These are phyloP conservation scores for Paguma larvata DNA, from an alignment of 2,797 vertebrate genomes.

Conservation along the genomic window DNA sequence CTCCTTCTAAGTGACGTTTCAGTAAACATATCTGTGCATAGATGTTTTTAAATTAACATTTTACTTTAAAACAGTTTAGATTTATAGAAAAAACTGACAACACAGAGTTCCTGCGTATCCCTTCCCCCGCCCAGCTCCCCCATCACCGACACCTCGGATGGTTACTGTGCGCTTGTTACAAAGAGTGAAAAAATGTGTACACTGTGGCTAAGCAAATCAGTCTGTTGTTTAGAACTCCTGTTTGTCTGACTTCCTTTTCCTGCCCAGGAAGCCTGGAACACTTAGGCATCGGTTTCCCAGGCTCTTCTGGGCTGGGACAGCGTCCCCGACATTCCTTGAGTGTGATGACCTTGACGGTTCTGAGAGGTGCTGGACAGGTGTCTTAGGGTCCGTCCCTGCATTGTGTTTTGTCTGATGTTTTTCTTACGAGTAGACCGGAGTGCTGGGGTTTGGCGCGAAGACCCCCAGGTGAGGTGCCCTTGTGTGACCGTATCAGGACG, in stretches of 20 bases:
- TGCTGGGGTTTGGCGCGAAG: fast-evolving
- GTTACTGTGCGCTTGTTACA: fast-evolving
- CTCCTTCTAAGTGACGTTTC: not conserved
- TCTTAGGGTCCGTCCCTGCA: fast-evolving
- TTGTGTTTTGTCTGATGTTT: too few relatives aligned
- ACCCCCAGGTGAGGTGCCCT: fast-evolving
- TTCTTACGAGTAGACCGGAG: fast-evolving
- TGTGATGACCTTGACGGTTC: fast-evolving
- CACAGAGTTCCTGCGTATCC: fast-evolving
- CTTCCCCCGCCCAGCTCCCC: too few relatives aligned
- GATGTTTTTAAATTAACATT: not conserved
- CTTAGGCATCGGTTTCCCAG: fast-evolving
- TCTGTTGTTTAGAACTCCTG: fast-evolving
- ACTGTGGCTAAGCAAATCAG: too few relatives aligned
- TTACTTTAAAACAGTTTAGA: not conserved
- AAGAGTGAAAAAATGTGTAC: fast-evolving
- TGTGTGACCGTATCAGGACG: fast-evolving
- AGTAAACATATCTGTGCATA: fast-evolving
- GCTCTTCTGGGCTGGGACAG: not conserved
- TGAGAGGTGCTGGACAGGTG: fast-evolving
- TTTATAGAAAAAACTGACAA: fast-evolving
- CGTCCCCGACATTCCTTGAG: fast-evolving
- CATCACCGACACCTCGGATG: fast-evolving
- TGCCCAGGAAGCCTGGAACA: fast-evolving
- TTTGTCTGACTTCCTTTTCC: fast-evolving